A percentile compares a stretch with the other conserved stretches of the same genome.
Conservation (phyloP, 2,113 vertebrate genomes). For the Cyanistes caeruleus region DNA sequence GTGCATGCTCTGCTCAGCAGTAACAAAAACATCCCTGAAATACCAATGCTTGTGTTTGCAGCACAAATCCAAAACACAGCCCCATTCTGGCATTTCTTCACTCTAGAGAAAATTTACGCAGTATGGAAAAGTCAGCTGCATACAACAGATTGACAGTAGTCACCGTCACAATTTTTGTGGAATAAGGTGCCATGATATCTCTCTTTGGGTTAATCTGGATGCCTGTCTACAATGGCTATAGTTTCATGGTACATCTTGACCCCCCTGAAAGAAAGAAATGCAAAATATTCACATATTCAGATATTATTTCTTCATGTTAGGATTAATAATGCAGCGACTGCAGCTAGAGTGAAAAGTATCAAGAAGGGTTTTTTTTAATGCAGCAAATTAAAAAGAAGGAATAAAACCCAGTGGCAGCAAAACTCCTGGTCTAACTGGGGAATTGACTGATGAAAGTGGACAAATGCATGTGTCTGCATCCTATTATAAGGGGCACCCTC, state of each 20-base stretch:
- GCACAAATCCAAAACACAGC: not conserved
- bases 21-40: not conserved
- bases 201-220: not conserved
- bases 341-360: not conserved
- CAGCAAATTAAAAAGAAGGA: not conserved
- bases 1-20: not conserved
- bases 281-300: not conserved
- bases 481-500: not conserved
- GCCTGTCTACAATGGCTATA: not conserved
- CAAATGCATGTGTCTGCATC: not conserved
- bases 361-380: not conserved
- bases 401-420: not conserved
- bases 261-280: not conserved
- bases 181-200: not conserved
- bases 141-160: not conserved
- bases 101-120: not conserved
- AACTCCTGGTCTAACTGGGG: not conserved
- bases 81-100: not conserved
- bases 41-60: not conserved
- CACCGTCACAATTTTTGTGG: not conserved
- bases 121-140: not conserved
- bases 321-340: not conserved
- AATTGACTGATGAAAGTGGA: not conserved
- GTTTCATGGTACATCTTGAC: not conserved
- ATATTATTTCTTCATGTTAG: not conserved